Evolutionary conservation across 2,888 invertebrate species (phyloP), one percentile per base, ranked within the genome.

Genomic region (Mystacides longicornis): DNA sequence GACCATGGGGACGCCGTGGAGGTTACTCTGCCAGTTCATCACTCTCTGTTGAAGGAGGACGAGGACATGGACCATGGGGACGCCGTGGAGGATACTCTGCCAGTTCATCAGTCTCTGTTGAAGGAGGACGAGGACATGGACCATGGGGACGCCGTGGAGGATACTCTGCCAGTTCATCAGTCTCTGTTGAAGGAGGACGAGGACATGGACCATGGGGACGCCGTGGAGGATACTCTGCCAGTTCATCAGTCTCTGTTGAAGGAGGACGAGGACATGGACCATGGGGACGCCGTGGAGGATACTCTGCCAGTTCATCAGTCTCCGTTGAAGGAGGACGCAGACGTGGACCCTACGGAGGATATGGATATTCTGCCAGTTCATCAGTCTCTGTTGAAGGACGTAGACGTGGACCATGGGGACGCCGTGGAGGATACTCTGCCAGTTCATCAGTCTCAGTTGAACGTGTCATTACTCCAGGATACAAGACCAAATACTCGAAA

Each of bases 41-140:
- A 1, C 46, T 19, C 2, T 19, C n/a, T 33, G 16, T 4, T 2
- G 46, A 2, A n/a, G 33, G 31, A 31, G 19, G 19, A 1, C 43
- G 51, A 18, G 53, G 53, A 14, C 48, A 20, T 16, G 53, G 53
- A 7, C 31, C 31, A 31, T 31, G 14, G 22, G 53, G 52, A 3
- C 45, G 16, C 5, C 43, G 52, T 1, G 52, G 52, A 1, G 43
- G 14, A 3, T 43, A 46, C 3, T 23, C 20, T 18, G 16, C 18
- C 3, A 14, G 31, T 31, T 14, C 7, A 9, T 7, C 9, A 31
- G 9, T 14, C 27, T 48, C 18, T n/a, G 21, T 31, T 43, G 42
- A 51, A 42, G 14, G 51, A 37, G 42, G 37, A 21, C 2, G 1
- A 4, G 19, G 52, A 52, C 47, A 14, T 27, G 51, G 42, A 51